phyloP scores from a whole-genome alignment of 2,113 vertebrate species.

The Psephotus haematonotus region DNA sequence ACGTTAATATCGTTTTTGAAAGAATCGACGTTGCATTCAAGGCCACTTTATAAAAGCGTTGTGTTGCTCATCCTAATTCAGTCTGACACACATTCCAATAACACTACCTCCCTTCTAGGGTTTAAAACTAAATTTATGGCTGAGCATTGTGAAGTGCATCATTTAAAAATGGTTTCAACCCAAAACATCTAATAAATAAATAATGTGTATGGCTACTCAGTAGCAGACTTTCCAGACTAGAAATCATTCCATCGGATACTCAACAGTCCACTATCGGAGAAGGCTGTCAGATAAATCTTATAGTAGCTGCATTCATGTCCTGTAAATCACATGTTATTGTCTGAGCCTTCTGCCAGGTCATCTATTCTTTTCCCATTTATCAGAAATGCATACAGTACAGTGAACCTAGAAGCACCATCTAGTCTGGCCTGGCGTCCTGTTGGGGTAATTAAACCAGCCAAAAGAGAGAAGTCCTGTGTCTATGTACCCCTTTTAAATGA shows the following conservation, averaged over 20 bases:
- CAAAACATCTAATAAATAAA: conserved; percentile 97
- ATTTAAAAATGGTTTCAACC: conserved; percentile 89
- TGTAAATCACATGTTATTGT: conserved; percentile 99
- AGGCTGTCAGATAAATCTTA: conserved; percentile 94
- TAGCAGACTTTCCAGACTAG: conserved; percentile 86
- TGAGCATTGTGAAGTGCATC: conserved; percentile 86
- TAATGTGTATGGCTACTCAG: conserved; percentile 86
- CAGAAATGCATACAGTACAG: conserved; percentile 86
- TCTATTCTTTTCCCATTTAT: conserved; percentile 97
- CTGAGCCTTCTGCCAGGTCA: conserved; percentile 94
- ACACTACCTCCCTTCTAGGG: conserved; percentile 84
- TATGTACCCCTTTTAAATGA: conserved; percentile 11
- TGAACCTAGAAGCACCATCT: conserved; percentile 71
- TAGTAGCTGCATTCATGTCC: conserved; percentile 93
- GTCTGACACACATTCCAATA: conserved; percentile 89
- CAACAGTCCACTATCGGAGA: conserved; percentile 87
- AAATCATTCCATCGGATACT: conserved; percentile 95
- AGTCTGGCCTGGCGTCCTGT: conserved; percentile 68
- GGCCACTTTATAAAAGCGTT: conserved; percentile 84
- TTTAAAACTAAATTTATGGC: conserved; percentile 85
- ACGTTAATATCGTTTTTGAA: conserved; percentile 86
- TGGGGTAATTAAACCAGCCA: conserved; percentile 67
- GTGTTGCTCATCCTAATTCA: conserved; percentile 85
- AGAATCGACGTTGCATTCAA: conserved; percentile 78
- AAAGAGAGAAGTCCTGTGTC: conserved; percentile 24